Percentiles rank a stretch among this genome's conserved stretches.
These are phyloP conservation scores for Pseudomugil tenellus DNA, from an alignment of 2,797 vertebrate genomes.

Conservation along the genomic window DNA sequence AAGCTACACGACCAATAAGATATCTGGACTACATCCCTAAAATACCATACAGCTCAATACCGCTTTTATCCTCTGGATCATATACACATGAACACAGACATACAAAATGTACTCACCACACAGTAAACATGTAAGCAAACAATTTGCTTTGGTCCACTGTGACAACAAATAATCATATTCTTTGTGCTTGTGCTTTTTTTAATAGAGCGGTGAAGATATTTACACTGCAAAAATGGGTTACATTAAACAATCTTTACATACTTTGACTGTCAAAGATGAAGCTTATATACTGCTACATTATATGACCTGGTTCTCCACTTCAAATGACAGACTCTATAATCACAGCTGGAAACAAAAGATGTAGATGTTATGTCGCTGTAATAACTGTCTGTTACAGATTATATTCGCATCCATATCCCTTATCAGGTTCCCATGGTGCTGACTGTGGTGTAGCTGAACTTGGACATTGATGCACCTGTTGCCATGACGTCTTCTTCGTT, in stretches of 20 bases:
- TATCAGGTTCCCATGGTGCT: conserved; percentile 88
- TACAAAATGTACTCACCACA: not conserved
- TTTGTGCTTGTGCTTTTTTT: conserved; percentile 34
- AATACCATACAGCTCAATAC: not conserved
- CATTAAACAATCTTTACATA: conserved; percentile 6
- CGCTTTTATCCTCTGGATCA: conserved; percentile 4
- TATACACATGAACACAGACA: not conserved
- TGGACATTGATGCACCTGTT: conserved; percentile 84
- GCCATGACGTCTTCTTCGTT: conserved; percentile 63
- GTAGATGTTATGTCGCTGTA: conserved; percentile 41
- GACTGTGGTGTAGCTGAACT: conserved; percentile 92
- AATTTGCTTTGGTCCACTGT: conserved; percentile 15
- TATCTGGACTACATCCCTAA: conserved; percentile 13
- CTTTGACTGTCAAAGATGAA: conserved; percentile 23
- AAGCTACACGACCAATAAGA: conserved; percentile 35
- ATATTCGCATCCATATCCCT: conserved; percentile 39
- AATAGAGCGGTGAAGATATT: conserved; percentile 33
- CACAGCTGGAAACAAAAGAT: conserved; percentile 41
- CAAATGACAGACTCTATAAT: conserved; percentile 19
- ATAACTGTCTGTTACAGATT: conserved; percentile 43
- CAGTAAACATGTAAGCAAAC: conserved; percentile 31
- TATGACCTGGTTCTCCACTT: conserved; percentile 17
- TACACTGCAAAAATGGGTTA: conserved; percentile 35
- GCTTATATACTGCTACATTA: conserved; percentile 47
- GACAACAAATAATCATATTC: conserved; percentile 12